Base-by-base conservation (phyloP, 1,140 invertebrate genomes). In the Euura lappo region DNA sequence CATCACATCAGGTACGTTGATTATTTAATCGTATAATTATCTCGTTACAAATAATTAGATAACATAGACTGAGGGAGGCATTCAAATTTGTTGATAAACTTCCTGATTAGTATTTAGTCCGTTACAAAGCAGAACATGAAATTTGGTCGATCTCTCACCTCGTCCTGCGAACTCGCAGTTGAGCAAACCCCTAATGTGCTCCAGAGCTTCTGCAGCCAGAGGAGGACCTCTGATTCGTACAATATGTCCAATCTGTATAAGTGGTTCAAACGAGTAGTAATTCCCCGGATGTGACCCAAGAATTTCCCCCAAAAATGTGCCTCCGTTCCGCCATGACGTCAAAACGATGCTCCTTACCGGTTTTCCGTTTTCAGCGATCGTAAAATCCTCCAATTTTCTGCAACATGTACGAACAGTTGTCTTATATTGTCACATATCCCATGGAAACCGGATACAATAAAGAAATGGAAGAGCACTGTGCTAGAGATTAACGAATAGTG, bases 201-300 rank as follows among this genome's bases (percentile, higher is more conserved):
- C 86, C 64, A 95, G 79, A 65, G 93, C 93, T 76, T 90, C 83
- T 64, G 90, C 86, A 6, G 92, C 89, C 44, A 93, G 84, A 2
- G 92, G 91, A 6, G 91, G 89, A 3, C 91, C 93, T 80, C 94
- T 89, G 66, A 96, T 92, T 88, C 95, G 94, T 69, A 93, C 89
- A 75, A 96, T 95, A n/a, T n/a, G n/a, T 46, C 93, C 94, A 85
- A 93, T 94, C 78, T 94, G 91, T 45, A 96, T 88, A 65, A 97
- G 82, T 44, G 95, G 95, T 83, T 97, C 95, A 82, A 96, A 97
- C 80, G 96, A 95, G 86, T 97, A 96, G 83, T 91, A 97, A 80
- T 94, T 96, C 3, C 91, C 95, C 7, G 95, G 95, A 79, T 96
- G 91, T 44, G 94, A 90, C 80, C 96, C 94, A 7, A 96, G 78